These are phyloP conservation scores for Eurois occulta DNA, from an alignment of 2,888 invertebrate species.

Conservation along the genomic window DNA sequence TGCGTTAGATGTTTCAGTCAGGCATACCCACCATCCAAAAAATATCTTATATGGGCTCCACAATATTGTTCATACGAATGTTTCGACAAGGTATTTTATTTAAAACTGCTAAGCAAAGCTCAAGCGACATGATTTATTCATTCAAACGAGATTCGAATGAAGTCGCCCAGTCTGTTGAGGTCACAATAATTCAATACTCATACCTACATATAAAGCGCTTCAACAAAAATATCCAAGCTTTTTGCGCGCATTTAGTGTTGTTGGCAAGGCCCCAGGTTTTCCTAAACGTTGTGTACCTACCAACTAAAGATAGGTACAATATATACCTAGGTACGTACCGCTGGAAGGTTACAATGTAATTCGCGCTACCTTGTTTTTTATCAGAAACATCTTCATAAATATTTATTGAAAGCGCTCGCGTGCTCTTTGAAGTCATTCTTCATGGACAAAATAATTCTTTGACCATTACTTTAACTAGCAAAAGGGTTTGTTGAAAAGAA, in stretches of 20 bases:
- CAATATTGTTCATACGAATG: background rate
- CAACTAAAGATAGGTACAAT: constrained; percentile 54
- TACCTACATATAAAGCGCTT: constrained; percentile 52
- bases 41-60: background rate
- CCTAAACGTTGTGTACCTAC: constrained; percentile 53
- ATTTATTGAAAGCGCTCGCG: constrained; percentile 47
- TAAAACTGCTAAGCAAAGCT: background rate
- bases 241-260: constrained; percentile 61
- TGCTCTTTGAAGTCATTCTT: constrained; percentile 45
- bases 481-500: constrained; percentile 42
- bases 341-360: constrained; percentile 53
- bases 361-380: constrained; percentile 43
- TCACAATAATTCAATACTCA: constrained; percentile 57
- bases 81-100: background rate
- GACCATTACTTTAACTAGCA: constrained; percentile 21
- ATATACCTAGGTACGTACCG: constrained; percentile 14
- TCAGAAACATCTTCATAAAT: constrained; percentile 41
- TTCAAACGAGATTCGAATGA: constrained; percentile 35
- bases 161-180: constrained; percentile 35
- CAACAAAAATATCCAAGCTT: constrained; percentile 61
- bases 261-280: constrained; percentile 69
- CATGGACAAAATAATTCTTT: constrained; percentile 22
- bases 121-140: constrained; percentile 28
- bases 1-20: background rate
- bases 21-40: background rate